Evolutionary conservation across 2,888 invertebrate species (phyloP).

Genomic region (Eugnorisma glareosa): DNA sequence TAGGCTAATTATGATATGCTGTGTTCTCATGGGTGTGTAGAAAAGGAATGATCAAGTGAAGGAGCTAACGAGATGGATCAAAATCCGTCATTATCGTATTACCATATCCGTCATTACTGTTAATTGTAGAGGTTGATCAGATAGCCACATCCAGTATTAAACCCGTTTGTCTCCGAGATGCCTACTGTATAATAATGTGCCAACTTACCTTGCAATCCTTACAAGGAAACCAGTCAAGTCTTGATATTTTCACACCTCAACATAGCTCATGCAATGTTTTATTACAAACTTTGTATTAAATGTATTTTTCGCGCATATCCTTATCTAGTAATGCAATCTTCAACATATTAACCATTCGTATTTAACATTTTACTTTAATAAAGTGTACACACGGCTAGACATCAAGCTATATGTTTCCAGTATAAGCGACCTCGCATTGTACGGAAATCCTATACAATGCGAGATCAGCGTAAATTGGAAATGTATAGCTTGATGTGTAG

Average conservation of each 20-base stretch:
- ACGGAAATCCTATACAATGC: too few species aligned
- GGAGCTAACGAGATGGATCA: conserved; percentile 26
- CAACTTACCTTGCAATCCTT: conserved; percentile 35
- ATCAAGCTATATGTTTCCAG: too few species aligned
- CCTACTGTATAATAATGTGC: conserved; percentile 28
- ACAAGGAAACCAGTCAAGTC: conserved; percentile 45
- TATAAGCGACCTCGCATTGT: too few species aligned
- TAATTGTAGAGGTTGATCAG: conserved; percentile 54
- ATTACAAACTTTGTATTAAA: conserved; percentile 31
- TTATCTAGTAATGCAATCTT: conserved; percentile 45
- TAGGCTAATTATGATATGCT: too few species aligned
- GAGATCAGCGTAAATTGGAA: too few species aligned
- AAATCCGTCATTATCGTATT: conserved; percentile 41
- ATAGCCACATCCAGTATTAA: conserved; percentile 37
- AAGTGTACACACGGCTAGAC: too few species aligned
- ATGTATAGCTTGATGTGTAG: too few species aligned
- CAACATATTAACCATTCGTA: conserved; percentile 27
- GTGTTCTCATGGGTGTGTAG: conserved; percentile 15
- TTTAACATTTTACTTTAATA: conserved; percentile 37
- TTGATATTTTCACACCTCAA: conserved; percentile 42
- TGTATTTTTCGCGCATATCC: conserved; percentile 29
- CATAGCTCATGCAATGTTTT: conserved; percentile 47
- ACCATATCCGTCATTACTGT: conserved; percentile 55
- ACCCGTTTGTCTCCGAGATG: conserved; percentile 31
- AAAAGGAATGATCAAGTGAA: conserved; percentile 19